phyloP scores from a whole-genome alignment of 2,113 vertebrate species.

The Eudyptes chrysolophus region DNA sequence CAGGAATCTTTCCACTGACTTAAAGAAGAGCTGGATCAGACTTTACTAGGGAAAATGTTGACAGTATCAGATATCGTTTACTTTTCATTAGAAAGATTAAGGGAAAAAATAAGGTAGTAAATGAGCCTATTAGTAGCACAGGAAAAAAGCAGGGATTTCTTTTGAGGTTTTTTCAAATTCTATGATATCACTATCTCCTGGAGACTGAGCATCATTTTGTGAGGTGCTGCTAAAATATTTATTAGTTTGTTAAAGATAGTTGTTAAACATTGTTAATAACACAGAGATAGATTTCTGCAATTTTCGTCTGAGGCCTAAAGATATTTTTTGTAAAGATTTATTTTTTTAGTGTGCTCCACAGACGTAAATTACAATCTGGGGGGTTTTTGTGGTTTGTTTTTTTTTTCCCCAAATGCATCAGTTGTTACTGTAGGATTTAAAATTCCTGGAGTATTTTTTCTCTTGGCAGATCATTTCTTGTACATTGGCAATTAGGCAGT shows the following conservation, averaged over 20 bases:
- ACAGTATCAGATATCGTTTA: conserved; percentile 35
- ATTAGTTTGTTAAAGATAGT: neutral
- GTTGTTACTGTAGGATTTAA: neutral
- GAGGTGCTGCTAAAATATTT: neutral
- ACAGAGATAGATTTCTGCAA: neutral
- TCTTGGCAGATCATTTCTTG: neutral
- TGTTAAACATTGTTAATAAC: neutral
- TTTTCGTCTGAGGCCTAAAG: neutral
- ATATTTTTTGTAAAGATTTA: neutral
- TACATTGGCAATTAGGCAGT: neutral
- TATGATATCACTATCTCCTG: conserved; percentile 51
- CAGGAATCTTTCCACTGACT: conserved; percentile 61
- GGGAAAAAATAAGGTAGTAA: conserved; percentile 40
- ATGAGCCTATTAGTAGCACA: conserved; percentile 53
- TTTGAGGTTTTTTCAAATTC: conserved; percentile 33
- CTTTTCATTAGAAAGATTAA: conserved; percentile 59
- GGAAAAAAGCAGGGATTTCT: conserved; percentile 26
- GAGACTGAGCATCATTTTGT: neutral
- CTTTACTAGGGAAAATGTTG: conserved; percentile 67
- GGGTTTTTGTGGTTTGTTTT: neutral
- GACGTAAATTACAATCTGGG: neutral
- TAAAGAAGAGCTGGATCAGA: conserved; percentile 44
- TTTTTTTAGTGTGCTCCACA: neutral
- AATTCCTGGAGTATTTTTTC: neutral
- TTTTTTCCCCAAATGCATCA: neutral